phyloP scores from a whole-genome alignment of 1,140 invertebrate species.

The Achatina immaculata region DNA sequence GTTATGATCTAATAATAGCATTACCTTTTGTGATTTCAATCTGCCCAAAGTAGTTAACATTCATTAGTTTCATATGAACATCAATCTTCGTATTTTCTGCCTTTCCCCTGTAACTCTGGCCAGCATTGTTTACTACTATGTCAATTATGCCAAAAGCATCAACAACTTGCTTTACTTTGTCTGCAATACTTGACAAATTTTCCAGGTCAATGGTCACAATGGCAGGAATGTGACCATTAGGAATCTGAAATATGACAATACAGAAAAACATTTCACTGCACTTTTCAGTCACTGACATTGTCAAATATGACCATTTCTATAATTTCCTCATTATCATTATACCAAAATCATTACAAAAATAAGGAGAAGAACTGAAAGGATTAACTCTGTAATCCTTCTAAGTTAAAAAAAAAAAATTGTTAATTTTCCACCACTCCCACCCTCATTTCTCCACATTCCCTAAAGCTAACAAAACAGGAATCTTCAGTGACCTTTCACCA shows the following conservation, averaged over 20 bases:
- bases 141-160: constrained; percentile 81
- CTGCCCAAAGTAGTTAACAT: constrained; percentile 94
- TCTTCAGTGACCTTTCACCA: too few relatives aligned
- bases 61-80: constrained; percentile 91
- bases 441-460: too few relatives aligned
- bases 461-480: too few relatives aligned
- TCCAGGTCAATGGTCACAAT: constrained; percentile 84
- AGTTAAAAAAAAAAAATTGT: too few relatives aligned
- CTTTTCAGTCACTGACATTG: background rate
- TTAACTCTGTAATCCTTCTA: too few relatives aligned
- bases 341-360: background rate
- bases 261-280: too few relatives aligned
- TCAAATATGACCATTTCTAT: background rate
- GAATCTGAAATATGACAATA: constrained; percentile 18
- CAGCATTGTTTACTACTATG: constrained; percentile 94
- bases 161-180: constrained; percentile 78
- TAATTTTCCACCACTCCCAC: too few relatives aligned
- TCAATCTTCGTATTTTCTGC: constrained; percentile 83
- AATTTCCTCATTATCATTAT: background rate
- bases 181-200: constrained; percentile 78
- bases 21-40: constrained; percentile 91
- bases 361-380: too few relatives aligned
- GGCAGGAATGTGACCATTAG: constrained; percentile 73
- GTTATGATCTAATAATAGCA: background rate
- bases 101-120: constrained; percentile 85